A percentile compares a stretch with the other conserved stretches of the same genome.
These are phyloP conservation scores for Cylindroiulus punctatus DNA, from an alignment of 2,888 invertebrate species.

Conservation along the genomic window DNA sequence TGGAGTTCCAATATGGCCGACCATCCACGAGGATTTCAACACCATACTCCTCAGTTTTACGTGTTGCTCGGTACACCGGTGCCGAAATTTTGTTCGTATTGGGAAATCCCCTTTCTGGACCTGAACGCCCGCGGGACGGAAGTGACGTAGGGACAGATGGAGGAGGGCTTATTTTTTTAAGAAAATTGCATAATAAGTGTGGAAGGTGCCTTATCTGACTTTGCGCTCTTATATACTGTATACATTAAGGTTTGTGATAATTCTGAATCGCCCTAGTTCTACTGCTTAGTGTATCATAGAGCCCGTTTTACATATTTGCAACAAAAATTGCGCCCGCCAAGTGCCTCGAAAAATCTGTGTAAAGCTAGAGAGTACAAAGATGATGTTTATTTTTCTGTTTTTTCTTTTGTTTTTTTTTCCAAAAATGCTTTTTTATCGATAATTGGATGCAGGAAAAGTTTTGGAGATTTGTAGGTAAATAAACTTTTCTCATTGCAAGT, in stretches of 20 bases:
- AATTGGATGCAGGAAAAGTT: constrained; percentile 51
- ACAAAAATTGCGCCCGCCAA: constrained; percentile 46
- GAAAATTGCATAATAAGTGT: constrained; percentile 27
- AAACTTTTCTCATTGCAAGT: constrained; percentile 44
- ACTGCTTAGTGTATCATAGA: constrained; percentile 47
- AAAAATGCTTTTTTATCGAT: constrained; percentile 54
- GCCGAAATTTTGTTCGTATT: neutral
- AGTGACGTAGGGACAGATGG: constrained; percentile 35
- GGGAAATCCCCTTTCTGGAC: neutral
- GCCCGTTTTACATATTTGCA: constrained; percentile 45
- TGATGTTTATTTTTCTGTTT: constrained; percentile 47
- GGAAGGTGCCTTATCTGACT: constrained; percentile 51
- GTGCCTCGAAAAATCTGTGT: constrained; percentile 49
- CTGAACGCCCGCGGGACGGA: neutral
- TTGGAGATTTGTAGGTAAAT: constrained; percentile 53
- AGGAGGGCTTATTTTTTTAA: constrained; percentile 20
- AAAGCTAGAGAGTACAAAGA: constrained; percentile 52
- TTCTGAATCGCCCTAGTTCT: constrained; percentile 37
- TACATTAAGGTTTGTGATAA: constrained; percentile 50
- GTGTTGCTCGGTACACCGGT: neutral
- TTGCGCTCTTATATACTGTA: constrained; percentile 47
- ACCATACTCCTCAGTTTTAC: neutral
- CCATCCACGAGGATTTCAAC: neutral
- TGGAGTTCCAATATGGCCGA: neutral
- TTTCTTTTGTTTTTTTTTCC: constrained; percentile 36